These are phyloP conservation scores for Yponomeuta cagnagella DNA, from an alignment of 2,888 invertebrate genomes.

Conservation along the genomic window DNA sequence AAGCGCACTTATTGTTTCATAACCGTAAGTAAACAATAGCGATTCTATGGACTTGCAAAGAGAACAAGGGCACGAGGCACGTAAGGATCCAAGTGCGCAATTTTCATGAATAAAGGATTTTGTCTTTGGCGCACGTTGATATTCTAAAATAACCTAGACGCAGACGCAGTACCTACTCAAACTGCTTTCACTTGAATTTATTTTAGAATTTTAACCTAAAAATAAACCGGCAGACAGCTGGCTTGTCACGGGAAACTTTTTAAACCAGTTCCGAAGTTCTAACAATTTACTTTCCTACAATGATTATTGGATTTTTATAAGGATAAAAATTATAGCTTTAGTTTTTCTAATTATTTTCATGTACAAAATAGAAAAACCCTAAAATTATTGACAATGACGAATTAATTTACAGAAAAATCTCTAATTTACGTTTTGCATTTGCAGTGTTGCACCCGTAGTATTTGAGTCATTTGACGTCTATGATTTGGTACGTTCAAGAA, in stretches of 20 bases:
- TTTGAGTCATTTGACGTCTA: too few species aligned
- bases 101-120: slow-evolving; percentile 50
- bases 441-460: too few species aligned
- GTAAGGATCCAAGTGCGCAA: slow-evolving; percentile 61
- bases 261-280: background rate
- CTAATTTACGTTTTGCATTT: too few species aligned
- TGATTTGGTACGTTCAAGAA: too few species aligned
- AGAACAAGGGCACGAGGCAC: slow-evolving; percentile 33
- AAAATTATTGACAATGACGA: too few species aligned
- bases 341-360: too few species aligned
- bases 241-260: slow-evolving; percentile 9
- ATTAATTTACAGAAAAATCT: too few species aligned
- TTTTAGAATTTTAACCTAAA: slow-evolving; percentile 73
- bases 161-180: slow-evolving; percentile 41
- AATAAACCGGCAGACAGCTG: slow-evolving; percentile 73
- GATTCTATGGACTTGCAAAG: slow-evolving; percentile 45
- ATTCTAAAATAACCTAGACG: slow-evolving; percentile 71
- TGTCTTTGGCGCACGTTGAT: slow-evolving; percentile 56
- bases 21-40: slow-evolving; percentile 67
- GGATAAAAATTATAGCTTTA: too few species aligned
- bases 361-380: too few species aligned
- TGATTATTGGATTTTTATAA: too few species aligned
- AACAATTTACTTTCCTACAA: slow-evolving; percentile 2
- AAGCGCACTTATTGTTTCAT: slow-evolving; percentile 65
- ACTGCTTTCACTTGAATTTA: slow-evolving; percentile 60